phyloP scores from a whole-genome alignment of 2,113 vertebrate genomes.

The Oryzias javanicus region DNA sequence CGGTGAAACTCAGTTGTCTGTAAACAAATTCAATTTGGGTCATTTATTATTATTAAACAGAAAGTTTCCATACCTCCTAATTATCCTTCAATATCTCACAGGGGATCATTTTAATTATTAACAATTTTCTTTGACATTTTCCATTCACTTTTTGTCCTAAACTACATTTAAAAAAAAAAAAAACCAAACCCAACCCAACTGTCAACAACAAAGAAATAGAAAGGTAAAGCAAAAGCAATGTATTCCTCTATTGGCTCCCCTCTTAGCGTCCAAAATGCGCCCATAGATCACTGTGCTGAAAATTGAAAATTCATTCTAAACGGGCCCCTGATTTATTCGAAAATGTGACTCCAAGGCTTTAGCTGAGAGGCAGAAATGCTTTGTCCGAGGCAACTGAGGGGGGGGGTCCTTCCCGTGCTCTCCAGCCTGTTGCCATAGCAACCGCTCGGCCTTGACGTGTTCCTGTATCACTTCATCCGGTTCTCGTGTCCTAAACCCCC shows the following conservation, averaged over 20 bases:
- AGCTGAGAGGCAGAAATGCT: not conserved
- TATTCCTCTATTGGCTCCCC: not conserved
- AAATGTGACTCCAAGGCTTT: conserved; percentile 2
- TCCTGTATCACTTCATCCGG: not conserved
- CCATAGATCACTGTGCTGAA: not conserved
- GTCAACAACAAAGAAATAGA: no score
- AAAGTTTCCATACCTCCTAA: no score
- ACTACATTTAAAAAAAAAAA: no score
- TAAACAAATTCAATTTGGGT: no score
- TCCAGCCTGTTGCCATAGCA: conserved; percentile 29
- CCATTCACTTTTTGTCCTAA: no score
- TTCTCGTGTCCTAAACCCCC: not conserved
- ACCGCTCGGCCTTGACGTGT: conserved; percentile 16
- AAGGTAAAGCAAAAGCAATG: no score
- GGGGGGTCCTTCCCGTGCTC: conserved; percentile 4
- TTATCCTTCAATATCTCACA: no score
- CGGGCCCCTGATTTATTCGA: not conserved
- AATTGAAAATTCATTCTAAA: not conserved
- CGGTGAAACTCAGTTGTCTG: no score
- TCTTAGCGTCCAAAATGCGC: not conserved
- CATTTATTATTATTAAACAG: no score
- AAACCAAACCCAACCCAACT: no score
- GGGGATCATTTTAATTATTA: no score
- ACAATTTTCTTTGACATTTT: no score
- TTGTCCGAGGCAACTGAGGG: not conserved